Conservation (phyloP, 2,113 vertebrate genomes). For the Micronycteris hirsuta region DNA sequence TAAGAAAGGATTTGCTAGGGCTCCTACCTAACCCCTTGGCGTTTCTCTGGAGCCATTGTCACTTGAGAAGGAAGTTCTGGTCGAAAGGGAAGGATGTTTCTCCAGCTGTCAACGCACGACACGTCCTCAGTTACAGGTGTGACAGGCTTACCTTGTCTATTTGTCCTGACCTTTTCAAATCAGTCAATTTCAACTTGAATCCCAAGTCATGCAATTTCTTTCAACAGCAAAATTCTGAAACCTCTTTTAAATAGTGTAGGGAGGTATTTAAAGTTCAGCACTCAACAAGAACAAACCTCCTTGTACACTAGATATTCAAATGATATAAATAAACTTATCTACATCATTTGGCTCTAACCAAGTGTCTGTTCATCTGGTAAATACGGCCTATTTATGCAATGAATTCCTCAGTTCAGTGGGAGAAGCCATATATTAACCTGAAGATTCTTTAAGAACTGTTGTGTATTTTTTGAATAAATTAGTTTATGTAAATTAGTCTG, state of each 20-base stretch:
- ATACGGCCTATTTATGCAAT: not conserved
- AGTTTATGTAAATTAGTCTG: not conserved
- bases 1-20: not conserved
- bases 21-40: fast-evolving
- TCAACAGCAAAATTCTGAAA: not conserved
- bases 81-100: not conserved
- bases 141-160: not conserved
- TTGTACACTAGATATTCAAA: not conserved
- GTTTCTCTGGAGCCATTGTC: not conserved
- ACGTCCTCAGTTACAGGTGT: not conserved
- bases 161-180: not conserved
- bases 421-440: not conserved
- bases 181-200: not conserved
- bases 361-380: not conserved
- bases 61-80: not conserved
- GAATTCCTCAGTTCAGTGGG: not conserved
- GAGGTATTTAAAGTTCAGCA: not conserved
- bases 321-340: too few species aligned
- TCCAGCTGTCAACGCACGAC: fast-evolving
- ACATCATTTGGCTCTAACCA: not conserved
- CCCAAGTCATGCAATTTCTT: not conserved
- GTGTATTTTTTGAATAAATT: not conserved
- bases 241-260: not conserved
- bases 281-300: not conserved
- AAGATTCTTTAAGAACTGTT: not conserved